Conservation (phyloP, 2,888 invertebrate species). For the Diarsia rubi region DNA sequence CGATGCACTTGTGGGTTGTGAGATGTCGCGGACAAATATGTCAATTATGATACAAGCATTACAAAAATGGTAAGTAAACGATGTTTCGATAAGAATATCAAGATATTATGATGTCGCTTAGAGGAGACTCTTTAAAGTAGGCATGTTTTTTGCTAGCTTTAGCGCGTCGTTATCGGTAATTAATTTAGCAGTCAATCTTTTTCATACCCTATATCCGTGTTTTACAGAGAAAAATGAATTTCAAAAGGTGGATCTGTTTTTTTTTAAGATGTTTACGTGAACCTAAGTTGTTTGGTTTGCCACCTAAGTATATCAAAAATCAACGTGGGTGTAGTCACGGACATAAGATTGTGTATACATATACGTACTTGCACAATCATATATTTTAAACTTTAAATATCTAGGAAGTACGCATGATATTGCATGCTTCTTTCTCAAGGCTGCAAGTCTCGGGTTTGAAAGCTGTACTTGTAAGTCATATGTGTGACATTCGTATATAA, state of each 20-base stretch:
- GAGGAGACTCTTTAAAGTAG: neutral
- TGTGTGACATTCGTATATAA: slow-evolving; percentile 9
- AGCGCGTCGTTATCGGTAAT: neutral
- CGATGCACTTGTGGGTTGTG: slow-evolving; percentile 27
- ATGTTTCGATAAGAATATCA: neutral
- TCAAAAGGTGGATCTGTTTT: neutral
- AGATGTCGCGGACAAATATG: slow-evolving; percentile 7
- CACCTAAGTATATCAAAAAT: neutral
- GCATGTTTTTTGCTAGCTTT: neutral
- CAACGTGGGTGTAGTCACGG: neutral
- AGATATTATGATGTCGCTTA: slow-evolving; percentile 1
- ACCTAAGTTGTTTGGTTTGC: neutral
- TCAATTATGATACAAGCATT: slow-evolving; percentile 18
- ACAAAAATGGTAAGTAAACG: neutral
- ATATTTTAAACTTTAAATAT: slow-evolving; percentile 14
- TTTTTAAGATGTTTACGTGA: no score
- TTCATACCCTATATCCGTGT: neutral
- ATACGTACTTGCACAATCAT: neutral
- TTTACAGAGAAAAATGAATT: neutral
- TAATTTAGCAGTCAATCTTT: neutral
- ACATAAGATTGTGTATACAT: neutral
- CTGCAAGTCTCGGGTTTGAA: neutral
- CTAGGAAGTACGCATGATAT: slow-evolving; percentile 8
- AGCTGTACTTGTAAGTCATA: slow-evolving; percentile 6
- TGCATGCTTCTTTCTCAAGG: slow-evolving; percentile 8